Base-by-base conservation (phyloP, 2,888 invertebrate genomes). In the Sicus ferrugineus region DNA sequence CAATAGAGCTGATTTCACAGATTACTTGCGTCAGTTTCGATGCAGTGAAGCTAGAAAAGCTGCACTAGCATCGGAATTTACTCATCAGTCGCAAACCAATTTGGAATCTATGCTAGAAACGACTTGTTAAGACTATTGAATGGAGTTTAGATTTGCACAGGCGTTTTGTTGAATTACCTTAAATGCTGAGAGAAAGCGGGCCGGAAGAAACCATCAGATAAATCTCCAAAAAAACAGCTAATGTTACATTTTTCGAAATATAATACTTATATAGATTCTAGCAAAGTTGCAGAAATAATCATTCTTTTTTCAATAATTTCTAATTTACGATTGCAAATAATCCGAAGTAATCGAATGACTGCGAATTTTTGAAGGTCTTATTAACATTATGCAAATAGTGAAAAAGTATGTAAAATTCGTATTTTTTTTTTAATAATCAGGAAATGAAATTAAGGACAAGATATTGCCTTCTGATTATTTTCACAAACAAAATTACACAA, bases 81-180 rank as follows among this genome's bases (percentile, higher is more conserved):
- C 30, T 21, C 75, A 75, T 58, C 76, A 75, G 62, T 67, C 77
- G 54, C 77, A 77, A 72, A 74, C 73, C 67, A 77, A 79, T 69
- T 65, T 78, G 34, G 84, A 85, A 72, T 77, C 81, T 46, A 77
- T 85, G 72, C 76, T 85, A 69, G 85, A 85, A 76, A 85, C 85
- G 61, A 85, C 85, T 70, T 85, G 85, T 78, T 85, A 75, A 75
- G 26, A 30, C 50, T 23, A 54, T 28, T 28, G 23, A 54, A 23
- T 23, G 28, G 9, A 26, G 3, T 28, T 54, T 14, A 6, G 28
- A 23, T 11, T 23, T 21, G 21, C 21, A 23, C 28, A 54, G 28
- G 5, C 7, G 23, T 54, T 14, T 26, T 11, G 9, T 52, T 23
- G n/a, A 23, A 21, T 54, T 23, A 21, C 21, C 19, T 50, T 4